Percentiles rank a stretch among this genome's conserved stretches.
Evolutionary conservation across 2,797 vertebrate genomes (phyloP).

Genomic region (Vultur gryphus): DNA sequence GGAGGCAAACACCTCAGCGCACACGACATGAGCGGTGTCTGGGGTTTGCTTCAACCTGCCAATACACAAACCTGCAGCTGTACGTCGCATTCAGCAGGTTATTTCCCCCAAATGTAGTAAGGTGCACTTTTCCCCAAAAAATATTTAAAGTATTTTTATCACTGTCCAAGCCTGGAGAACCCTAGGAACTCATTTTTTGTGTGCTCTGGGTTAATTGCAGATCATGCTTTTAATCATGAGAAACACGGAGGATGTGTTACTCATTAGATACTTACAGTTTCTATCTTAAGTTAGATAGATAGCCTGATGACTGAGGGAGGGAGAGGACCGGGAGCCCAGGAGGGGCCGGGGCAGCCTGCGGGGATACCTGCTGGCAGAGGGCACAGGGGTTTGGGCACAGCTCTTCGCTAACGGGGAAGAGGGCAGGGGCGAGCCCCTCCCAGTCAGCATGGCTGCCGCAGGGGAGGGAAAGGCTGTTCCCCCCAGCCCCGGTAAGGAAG

Average conservation of each 20-base stretch:
- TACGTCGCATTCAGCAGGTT: accelerated
- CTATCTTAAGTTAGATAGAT: not conserved
- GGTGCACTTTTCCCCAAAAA: accelerated
- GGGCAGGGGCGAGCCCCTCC: not conserved
- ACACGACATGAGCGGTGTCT: accelerated
- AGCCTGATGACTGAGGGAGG: not conserved
- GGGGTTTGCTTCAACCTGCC: not conserved
- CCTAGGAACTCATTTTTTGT: not conserved
- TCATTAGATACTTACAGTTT: not conserved
- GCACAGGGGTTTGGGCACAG: too few species aligned
- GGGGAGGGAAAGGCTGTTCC: not conserved
- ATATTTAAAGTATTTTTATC: not conserved
- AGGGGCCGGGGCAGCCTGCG: not conserved
- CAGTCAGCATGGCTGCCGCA: not conserved
- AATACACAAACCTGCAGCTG: too few species aligned
- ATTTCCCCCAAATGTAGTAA: not conserved
- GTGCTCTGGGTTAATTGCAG: not conserved
- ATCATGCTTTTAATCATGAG: not conserved
- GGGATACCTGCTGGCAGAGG: not conserved
- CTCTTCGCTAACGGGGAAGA: too few species aligned
- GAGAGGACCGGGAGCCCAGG: not conserved
- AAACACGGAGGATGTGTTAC: not conserved
- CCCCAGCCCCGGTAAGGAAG: accelerated
- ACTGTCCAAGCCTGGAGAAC: not conserved
- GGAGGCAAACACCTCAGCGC: not conserved